Percentiles rank a stretch among this genome's conserved stretches.
Evolutionary conservation across 2,888 invertebrate species (phyloP).

Genomic region (Mesorhabditis spiculigera): DNA sequence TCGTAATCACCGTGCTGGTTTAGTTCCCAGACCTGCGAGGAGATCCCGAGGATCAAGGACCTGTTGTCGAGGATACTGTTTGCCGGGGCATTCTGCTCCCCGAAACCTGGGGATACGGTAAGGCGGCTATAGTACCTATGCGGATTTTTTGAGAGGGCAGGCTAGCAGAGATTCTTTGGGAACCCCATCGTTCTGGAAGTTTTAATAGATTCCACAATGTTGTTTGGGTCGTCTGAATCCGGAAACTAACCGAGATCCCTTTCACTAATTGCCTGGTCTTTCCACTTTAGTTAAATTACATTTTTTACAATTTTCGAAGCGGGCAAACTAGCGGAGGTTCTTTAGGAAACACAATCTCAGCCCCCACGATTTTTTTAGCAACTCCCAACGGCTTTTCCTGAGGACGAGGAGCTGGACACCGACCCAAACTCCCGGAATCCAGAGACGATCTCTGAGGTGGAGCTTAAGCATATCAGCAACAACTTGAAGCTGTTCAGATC

Average conservation of each 20-base stretch:
- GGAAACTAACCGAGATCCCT: too few species aligned
- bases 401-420: constrained; percentile 1
- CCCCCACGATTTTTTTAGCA: too few species aligned
- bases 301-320: too few species aligned
- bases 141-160: too few species aligned
- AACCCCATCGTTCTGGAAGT: too few species aligned
- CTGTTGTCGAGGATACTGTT: not conserved
- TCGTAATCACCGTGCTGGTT: not conserved
- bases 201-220: too few species aligned
- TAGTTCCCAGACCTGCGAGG: not conserved
- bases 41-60: not conserved
- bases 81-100: not conserved
- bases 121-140: not conserved
- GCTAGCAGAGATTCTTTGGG: too few species aligned
- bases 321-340: too few species aligned
- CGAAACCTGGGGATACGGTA: not conserved
- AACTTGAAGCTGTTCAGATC: not conserved
- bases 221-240: too few species aligned
- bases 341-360: too few species aligned
- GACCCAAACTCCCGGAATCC: not conserved
- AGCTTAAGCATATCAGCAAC: not conserved
- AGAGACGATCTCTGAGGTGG: not conserved
- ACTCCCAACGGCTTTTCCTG: not conserved
- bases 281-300: too few species aligned
- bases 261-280: too few species aligned